phyloP scores from a whole-genome alignment of 2,797 vertebrate genomes.

The Periparus ater region DNA sequence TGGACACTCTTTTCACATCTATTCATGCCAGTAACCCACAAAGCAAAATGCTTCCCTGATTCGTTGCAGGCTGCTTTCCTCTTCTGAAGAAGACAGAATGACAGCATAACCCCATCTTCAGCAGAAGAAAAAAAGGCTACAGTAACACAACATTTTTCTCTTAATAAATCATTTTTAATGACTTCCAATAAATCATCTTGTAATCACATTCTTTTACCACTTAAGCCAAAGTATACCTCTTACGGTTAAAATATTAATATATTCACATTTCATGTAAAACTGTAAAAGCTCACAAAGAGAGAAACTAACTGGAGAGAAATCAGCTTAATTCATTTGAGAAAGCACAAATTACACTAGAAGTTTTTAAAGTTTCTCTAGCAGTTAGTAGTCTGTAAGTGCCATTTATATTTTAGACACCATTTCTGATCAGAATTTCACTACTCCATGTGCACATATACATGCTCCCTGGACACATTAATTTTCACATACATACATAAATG shows the following conservation, averaged over 20 bases:
- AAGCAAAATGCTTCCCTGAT: not conserved
- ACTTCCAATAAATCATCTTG: slow-evolving; percentile 68
- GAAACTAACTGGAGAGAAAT: slow-evolving; percentile 61
- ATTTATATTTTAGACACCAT: not conserved
- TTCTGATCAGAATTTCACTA: not conserved
- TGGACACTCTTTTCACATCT: not conserved
- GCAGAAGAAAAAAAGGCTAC: not conserved
- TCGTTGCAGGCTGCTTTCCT: not conserved
- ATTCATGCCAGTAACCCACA: not conserved
- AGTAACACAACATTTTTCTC: slow-evolving; percentile 54
- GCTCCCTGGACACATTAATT: not conserved
- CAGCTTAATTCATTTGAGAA: slow-evolving; percentile 32
- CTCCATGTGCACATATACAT: not conserved
- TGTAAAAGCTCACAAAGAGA: slow-evolving; percentile 62
- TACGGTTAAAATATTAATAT: slow-evolving; percentile 64
- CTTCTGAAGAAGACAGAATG: not conserved
- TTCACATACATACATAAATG: not conserved
- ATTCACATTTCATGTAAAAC: slow-evolving; percentile 61
- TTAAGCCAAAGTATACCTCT: slow-evolving; percentile 63
- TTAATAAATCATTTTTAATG: slow-evolving; percentile 72
- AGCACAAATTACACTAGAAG: not conserved
- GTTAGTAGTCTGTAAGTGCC: not conserved
- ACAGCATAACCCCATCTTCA: slow-evolving; percentile 9
- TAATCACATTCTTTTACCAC: slow-evolving; percentile 65
- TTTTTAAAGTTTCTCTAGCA: not conserved